These are phyloP conservation scores for Ashinkailepas kermadecensis DNA, from an alignment of 2,888 invertebrate genomes.

Conservation along the genomic window DNA sequence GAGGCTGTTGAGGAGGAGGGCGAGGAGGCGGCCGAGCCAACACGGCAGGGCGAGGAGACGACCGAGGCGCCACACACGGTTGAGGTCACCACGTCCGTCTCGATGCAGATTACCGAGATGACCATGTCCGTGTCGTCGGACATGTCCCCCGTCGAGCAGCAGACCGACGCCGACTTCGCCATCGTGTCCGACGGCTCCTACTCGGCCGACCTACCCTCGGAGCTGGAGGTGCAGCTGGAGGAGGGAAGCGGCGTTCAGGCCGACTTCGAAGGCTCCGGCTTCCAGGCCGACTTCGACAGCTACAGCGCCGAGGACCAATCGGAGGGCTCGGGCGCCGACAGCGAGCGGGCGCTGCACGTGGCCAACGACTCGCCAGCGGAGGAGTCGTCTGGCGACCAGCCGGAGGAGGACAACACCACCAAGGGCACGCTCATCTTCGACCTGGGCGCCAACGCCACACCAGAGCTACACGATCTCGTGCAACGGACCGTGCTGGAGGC, in stretches of 20 bases:
- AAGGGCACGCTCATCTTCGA: constrained; percentile 18
- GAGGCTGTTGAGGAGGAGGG: neutral
- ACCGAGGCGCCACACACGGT: neutral
- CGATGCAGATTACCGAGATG: neutral
- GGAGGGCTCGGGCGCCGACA: neutral
- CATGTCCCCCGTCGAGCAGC: neutral
- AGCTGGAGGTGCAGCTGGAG: neutral
- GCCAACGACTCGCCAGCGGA: constrained; percentile 1
- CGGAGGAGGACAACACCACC: neutral
- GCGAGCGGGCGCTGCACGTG: neutral
- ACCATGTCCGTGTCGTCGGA: neutral
- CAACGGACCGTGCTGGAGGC: constrained; percentile 18
- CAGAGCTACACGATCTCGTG: constrained; percentile 9
- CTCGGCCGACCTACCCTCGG: neutral
- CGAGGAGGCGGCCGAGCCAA: neutral
- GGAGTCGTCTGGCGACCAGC: neutral
- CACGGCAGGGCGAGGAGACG: neutral
- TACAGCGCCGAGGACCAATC: neutral
- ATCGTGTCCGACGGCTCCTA: neutral
- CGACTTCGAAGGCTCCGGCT: neutral
- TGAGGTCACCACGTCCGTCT: neutral
- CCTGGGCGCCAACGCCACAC: neutral
- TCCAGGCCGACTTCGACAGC: neutral
- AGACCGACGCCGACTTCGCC: neutral
- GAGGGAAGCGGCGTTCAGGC: neutral